Percentiles rank a stretch among this genome's conserved stretches.
Evolutionary conservation across 2,113 vertebrate species (phyloP).

Genomic region (Lota lota): DNA sequence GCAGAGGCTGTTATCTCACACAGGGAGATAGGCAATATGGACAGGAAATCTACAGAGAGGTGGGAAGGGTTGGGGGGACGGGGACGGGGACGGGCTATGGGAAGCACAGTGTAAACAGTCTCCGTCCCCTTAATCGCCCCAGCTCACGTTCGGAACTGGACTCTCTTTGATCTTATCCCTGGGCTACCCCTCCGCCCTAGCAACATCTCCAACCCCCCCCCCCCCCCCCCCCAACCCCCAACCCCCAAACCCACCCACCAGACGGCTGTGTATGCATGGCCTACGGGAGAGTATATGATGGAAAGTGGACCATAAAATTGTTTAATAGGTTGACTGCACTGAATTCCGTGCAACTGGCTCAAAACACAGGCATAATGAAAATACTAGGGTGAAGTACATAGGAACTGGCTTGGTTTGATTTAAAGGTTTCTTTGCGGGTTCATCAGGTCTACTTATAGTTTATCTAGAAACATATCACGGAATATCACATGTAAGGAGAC

Average conservation of each 20-base stretch:
- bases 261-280: background rate
- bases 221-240: background rate
- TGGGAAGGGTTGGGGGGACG: constrained; percentile 33
- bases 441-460: no score
- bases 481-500: background rate
- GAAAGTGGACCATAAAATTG: constrained; percentile 27
- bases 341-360: no score
- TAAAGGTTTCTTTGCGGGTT: no score
- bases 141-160: constrained; percentile 72
- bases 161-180: constrained; percentile 73
- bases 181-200: constrained; percentile 55
- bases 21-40: constrained; percentile 70
- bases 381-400: background rate
- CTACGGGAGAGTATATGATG: constrained; percentile 22
- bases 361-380: background rate
- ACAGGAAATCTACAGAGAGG: constrained; percentile 75
- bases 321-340: no score
- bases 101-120: constrained; percentile 79
- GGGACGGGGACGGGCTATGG: constrained; percentile 61
- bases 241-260: background rate
- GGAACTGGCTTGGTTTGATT: no score
- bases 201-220: constrained; percentile 39
- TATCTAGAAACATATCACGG: no score
- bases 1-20: constrained; percentile 70
- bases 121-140: constrained; percentile 74